Percentiles rank a stretch among this genome's conserved stretches.
phyloP scores from a whole-genome alignment of 2,113 vertebrate species.

The Tragulus kanchil region DNA sequence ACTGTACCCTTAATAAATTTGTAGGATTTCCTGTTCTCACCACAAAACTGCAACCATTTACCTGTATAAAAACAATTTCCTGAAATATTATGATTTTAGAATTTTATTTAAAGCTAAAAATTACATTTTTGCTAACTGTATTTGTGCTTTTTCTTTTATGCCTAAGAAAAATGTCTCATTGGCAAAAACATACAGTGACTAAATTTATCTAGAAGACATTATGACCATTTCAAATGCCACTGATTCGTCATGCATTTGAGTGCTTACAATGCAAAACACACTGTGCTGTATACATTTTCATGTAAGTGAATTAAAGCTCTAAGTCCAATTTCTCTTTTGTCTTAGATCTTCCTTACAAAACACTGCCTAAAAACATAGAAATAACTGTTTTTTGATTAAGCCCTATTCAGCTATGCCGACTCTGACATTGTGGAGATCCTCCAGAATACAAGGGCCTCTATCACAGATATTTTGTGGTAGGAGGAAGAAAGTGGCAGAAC shows the following conservation, averaged over 20 bases:
- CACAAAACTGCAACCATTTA: slow-evolving; percentile 93
- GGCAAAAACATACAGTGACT: slow-evolving; percentile 33
- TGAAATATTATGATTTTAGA: slow-evolving; percentile 82
- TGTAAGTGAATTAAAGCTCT: slow-evolving; percentile 28
- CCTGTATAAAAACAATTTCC: slow-evolving; percentile 92
- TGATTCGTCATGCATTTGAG: slow-evolving; percentile 7
- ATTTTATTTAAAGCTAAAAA: slow-evolving; percentile 68
- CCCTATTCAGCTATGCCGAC: not conserved
- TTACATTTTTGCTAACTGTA: slow-evolving; percentile 40
- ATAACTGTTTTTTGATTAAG: not conserved
- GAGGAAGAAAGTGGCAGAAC: not conserved
- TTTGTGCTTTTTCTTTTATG: not conserved
- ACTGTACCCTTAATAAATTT: slow-evolving; percentile 94
- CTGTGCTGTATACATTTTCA: not conserved
- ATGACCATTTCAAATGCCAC: slow-evolving; percentile 43
- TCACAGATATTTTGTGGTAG: not conserved
- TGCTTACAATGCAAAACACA: not conserved
- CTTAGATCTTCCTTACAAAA: slow-evolving; percentile 40
- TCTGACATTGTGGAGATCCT: not conserved
- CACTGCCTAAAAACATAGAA: slow-evolving; percentile 5
- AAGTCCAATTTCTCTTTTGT: not conserved
- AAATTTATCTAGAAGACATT: slow-evolving; percentile 19
- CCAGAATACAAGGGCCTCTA: not conserved
- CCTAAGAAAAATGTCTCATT: slow-evolving; percentile 34
- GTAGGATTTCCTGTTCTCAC: slow-evolving; percentile 87